Conservation (phyloP, 1,140 invertebrate species). For the Euwallacea fornicatus region DNA sequence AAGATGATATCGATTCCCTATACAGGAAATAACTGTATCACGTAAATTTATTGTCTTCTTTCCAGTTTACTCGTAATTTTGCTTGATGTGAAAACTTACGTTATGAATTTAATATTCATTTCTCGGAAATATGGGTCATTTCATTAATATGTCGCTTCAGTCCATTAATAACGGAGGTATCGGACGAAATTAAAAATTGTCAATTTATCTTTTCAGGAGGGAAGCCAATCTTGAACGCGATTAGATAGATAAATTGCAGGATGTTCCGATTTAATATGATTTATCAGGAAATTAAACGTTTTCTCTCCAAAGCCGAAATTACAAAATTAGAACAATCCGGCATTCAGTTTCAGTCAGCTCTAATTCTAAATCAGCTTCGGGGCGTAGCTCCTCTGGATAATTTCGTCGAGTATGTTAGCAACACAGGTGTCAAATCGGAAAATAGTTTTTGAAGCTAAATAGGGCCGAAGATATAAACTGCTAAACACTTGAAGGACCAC, state of each 20-base stretch:
- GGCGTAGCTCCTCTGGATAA: neutral
- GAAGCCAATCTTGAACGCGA: slow-evolving; percentile 15
- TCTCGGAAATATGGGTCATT: slow-evolving; percentile 4
- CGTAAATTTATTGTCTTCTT: slow-evolving; percentile 1
- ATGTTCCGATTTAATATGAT: slow-evolving; percentile 16
- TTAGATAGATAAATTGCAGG: slow-evolving; percentile 21
- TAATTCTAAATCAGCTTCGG: neutral
- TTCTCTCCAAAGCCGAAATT: slow-evolving; percentile 6
- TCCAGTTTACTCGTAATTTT: too few species aligned
- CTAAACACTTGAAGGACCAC: too few species aligned
- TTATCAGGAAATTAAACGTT: slow-evolving; percentile 17
- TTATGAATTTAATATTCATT: neutral
- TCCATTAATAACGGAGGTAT: slow-evolving; percentile 16
- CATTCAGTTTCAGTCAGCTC: neutral
- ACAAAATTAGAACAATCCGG: slow-evolving; percentile 8
- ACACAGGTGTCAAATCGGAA: slow-evolving; percentile 17
- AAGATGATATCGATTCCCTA: neutral
- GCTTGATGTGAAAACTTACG: too few species aligned
- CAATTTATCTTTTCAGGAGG: slow-evolving; percentile 27
- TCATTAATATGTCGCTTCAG: slow-evolving; percentile 10
- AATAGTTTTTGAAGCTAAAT: slow-evolving; percentile 10
- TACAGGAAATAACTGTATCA: neutral
- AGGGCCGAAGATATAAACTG: too few species aligned
- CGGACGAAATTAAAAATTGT: slow-evolving; percentile 19
- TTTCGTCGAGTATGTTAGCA: slow-evolving; percentile 4